Percentiles rank a stretch among this genome's conserved stretches.
These are phyloP conservation scores for Limulus polyphemus DNA, from an alignment of 2,888 invertebrate genomes.

Conservation along the genomic window DNA sequence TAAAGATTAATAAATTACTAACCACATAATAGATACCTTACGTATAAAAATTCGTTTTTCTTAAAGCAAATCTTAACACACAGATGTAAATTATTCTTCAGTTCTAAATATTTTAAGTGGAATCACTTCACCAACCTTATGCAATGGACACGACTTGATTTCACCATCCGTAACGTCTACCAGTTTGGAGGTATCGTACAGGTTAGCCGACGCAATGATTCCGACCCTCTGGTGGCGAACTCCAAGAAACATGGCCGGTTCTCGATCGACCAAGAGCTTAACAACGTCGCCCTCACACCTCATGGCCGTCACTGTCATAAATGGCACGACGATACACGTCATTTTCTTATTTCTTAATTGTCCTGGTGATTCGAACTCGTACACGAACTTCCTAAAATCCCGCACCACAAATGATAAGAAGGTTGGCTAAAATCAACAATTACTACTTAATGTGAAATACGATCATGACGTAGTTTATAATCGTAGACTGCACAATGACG, in stretches of 20 bases:
- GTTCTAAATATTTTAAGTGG: no score
- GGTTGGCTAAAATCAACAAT: neutral
- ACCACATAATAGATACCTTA: no score
- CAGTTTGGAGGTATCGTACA: slow-evolving; percentile 5
- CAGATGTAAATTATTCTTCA: no score
- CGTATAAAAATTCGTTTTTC: no score
- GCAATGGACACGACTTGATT: slow-evolving; percentile 6
- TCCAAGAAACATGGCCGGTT: slow-evolving; percentile 9
- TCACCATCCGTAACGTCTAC: slow-evolving; percentile 3
- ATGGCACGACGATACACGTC: slow-evolving; percentile 12
- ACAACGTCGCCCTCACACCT: slow-evolving; percentile 5
- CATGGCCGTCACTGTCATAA: slow-evolving; percentile 10
- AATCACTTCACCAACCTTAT: slow-evolving; percentile 10
- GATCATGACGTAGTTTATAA: no score
- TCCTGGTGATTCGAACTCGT: slow-evolving; percentile 11
- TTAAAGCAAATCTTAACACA: no score
- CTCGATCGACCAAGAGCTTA: slow-evolving; percentile 2
- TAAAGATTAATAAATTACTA: no score
- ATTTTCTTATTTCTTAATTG: neutral
- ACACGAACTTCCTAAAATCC: slow-evolving; percentile 12
- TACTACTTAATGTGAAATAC: no score
- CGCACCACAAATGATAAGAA: neutral
- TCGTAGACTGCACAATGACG: neutral
- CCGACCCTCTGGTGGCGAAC: slow-evolving; percentile 5
- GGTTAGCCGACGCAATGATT: slow-evolving; percentile 4